Evolutionary conservation across 2,797 vertebrate species (phyloP).

Genomic region (Scolopax rusticola): DNA sequence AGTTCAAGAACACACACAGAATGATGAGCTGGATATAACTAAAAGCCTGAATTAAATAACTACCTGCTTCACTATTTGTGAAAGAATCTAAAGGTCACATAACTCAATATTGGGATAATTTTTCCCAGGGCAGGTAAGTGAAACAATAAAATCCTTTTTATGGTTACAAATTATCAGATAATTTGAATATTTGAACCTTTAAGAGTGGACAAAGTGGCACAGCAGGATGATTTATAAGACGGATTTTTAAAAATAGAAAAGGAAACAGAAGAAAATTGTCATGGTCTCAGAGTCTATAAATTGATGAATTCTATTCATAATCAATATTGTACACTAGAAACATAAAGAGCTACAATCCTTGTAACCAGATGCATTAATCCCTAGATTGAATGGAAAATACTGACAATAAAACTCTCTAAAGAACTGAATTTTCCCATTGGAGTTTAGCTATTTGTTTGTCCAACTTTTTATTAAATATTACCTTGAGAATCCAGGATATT

Average conservation of each 20-base stretch:
- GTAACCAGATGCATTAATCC: neutral
- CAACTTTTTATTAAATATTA: neutral
- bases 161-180: neutral
- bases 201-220: neutral
- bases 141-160: conserved; percentile 47
- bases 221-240: neutral
- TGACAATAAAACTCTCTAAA: neutral
- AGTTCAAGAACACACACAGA: neutral
- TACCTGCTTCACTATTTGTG: conserved; percentile 21
- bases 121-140: neutral
- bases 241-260: neutral
- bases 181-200: conserved; percentile 52
- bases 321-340: neutral
- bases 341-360: neutral
- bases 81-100: conserved; percentile 42
- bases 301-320: neutral
- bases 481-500: neutral
- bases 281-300: neutral
- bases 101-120: neutral
- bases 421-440: neutral
- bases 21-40: neutral
- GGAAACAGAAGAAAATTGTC: neutral
- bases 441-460: neutral
- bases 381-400: neutral
- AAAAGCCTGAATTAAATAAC: conserved; percentile 33